These are phyloP conservation scores for Centropus bengalensis DNA, from an alignment of 2,113 vertebrate genomes.

Conservation along the genomic window DNA sequence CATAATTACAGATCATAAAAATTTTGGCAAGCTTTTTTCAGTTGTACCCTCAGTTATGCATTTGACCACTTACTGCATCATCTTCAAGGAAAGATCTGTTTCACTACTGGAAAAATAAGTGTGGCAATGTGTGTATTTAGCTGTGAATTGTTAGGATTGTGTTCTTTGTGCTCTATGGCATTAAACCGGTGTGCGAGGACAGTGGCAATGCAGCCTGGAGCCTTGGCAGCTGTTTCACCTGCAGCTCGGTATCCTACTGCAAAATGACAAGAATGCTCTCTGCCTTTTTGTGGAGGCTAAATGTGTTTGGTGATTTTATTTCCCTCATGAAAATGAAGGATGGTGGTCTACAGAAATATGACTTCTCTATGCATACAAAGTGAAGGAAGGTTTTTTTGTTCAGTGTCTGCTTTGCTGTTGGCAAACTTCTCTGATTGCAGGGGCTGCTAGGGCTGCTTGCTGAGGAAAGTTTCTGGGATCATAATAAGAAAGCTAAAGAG, in stretches of 20 bases:
- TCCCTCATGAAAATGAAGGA: neutral
- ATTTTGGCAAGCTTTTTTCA: neutral
- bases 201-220: neutral
- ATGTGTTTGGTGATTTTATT: neutral
- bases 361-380: neutral
- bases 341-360: neutral
- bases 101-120: neutral
- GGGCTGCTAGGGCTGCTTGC: neutral
- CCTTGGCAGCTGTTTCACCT: neutral
- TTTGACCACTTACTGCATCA: neutral
- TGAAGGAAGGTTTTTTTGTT: neutral
- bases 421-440: neutral
- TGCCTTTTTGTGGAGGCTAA: neutral
- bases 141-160: neutral
- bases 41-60: fast-evolving
- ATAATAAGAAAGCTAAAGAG: neutral
- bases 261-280: neutral
- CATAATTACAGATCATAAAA: neutral
- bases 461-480: neutral
- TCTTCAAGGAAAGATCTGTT: fast-evolving
- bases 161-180: neutral
- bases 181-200: fast-evolving
- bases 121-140: fast-evolving
- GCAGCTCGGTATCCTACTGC: neutral
- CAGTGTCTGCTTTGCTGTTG: neutral